Evolutionary conservation across 1,140 invertebrate genomes (phyloP).

Genomic region (Brachionus sp.): DNA sequence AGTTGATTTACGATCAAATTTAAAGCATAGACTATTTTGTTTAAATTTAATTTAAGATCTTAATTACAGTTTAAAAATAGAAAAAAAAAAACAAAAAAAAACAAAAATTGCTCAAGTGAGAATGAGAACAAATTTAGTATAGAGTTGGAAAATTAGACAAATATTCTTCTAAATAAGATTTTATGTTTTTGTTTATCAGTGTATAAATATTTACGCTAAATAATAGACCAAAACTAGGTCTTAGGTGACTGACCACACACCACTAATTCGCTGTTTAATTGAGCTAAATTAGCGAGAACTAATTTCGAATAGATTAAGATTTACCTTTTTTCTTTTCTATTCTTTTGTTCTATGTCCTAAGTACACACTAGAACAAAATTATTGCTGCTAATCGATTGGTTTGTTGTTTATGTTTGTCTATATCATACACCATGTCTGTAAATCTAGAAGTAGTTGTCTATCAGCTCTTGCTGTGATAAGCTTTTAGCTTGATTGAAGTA

Average conservation of each 20-base stretch:
- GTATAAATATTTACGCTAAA: conserved; percentile 3
- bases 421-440: neutral
- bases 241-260: neutral
- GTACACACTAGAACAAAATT: neutral
- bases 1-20: conserved; percentile 17
- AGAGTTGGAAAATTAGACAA: neutral
- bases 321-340: neutral
- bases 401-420: neutral
- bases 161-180: neutral
- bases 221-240: neutral
- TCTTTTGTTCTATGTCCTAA: too few relatives aligned
- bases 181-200: conserved; percentile 30
- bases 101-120: neutral
- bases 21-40: conserved; percentile 13
- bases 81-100: too few relatives aligned
- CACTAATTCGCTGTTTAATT: neutral
- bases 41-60: conserved; percentile 38
- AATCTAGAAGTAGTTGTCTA: neutral
- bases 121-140: neutral
- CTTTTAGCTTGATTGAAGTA: neutral
- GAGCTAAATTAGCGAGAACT: neutral
- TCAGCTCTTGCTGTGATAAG: conserved; percentile 22
- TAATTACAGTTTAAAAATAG: conserved; percentile 16
- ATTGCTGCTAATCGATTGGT: neutral
- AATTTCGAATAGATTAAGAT: neutral